A percentile compares a stretch with the other conserved stretches of the same genome.
phyloP scores from a whole-genome alignment of 2,113 vertebrate genomes.

The Salvelinus alpinus region DNA sequence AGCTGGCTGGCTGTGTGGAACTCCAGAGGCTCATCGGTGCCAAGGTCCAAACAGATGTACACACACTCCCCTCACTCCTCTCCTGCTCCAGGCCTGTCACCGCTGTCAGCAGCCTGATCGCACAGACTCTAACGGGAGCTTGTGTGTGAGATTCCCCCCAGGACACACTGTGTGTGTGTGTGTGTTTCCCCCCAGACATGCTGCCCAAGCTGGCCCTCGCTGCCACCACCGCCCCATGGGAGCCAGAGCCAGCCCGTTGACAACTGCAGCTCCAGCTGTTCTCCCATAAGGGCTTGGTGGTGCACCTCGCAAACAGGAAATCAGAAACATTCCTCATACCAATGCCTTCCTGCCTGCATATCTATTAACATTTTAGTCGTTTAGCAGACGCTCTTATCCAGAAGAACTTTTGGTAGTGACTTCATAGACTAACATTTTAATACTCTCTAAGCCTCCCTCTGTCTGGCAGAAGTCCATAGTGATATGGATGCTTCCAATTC shows the following conservation, averaged over 20 bases:
- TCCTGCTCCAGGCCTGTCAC: slow-evolving; percentile 46
- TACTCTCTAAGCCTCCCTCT: slow-evolving; percentile 7
- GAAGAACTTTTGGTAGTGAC: background rate
- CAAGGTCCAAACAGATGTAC: slow-evolving; percentile 52
- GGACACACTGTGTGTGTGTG: slow-evolving; percentile 30
- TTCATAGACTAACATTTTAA: background rate
- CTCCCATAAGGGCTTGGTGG: slow-evolving; percentile 36
- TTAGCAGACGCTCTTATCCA: too few relatives aligned
- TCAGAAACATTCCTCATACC: background rate
- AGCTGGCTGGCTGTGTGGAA: slow-evolving; percentile 19
- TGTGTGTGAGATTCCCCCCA: slow-evolving; percentile 36
- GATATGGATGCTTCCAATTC: background rate
- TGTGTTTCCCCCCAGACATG: slow-evolving; percentile 43
- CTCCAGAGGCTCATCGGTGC: slow-evolving; percentile 29
- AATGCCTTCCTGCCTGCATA: background rate
- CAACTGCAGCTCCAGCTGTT: slow-evolving; percentile 55
- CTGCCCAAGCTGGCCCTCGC: slow-evolving; percentile 35
- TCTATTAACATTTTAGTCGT: too few relatives aligned
- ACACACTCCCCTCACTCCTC: slow-evolving; percentile 6
- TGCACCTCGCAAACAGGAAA: background rate
- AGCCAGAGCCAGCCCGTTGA: slow-evolving; percentile 32
- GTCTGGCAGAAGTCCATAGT: slow-evolving; percentile 10
- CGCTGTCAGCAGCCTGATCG: slow-evolving; percentile 54
- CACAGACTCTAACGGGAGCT: slow-evolving; percentile 48
- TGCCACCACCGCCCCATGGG: slow-evolving; percentile 31